These are phyloP conservation scores for Hydrozoanthus tunicans DNA, from an alignment of 64 coral and sea anemone genomes.

Conservation along the genomic window DNA sequence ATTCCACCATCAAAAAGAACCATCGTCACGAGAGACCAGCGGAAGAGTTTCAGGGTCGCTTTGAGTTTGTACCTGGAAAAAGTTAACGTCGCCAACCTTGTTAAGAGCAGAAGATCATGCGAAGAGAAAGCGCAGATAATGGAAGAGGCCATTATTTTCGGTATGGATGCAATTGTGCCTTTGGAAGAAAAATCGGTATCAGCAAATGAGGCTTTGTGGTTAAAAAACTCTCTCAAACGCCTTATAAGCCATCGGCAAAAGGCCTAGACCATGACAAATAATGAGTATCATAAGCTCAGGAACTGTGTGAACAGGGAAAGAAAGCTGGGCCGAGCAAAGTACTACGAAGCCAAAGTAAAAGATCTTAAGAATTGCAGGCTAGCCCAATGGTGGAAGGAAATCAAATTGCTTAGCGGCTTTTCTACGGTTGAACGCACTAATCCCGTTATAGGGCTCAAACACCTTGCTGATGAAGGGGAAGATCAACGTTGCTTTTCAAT, in stretches of 20 bases:
- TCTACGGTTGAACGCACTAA: background rate
- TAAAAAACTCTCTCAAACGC: conserved; percentile 39
- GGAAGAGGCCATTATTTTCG: conserved; percentile 29
- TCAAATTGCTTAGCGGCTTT: conserved; percentile 57
- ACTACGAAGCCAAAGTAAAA: conserved; percentile 45
- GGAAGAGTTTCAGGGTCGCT: conserved; percentile 31
- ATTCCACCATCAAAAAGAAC: conserved; percentile 35
- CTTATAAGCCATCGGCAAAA: conserved; percentile 44
- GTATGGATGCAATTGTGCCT: conserved; percentile 47
- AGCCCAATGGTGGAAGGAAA: conserved; percentile 55
- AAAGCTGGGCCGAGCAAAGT: conserved; percentile 26
- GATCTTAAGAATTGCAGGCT: conserved; percentile 59
- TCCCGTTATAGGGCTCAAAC: background rate
- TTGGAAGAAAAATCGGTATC: conserved; percentile 12
- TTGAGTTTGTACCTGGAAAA: conserved; percentile 39
- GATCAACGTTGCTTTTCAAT: conserved; percentile 42
- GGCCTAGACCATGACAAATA: background rate
- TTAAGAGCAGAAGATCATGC: background rate
- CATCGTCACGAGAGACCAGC: conserved; percentile 49
- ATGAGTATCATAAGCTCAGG: background rate
- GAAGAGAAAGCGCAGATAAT: conserved; percentile 41
- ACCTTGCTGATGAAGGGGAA: conserved; percentile 33
- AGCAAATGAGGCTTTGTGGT: conserved; percentile 49
- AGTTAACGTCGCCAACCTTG: conserved; percentile 28
- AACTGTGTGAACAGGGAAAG: conserved; percentile 41